Base-by-base conservation (phyloP, 2,797 vertebrate species). In the Rhadinocentrus ornatus region DNA sequence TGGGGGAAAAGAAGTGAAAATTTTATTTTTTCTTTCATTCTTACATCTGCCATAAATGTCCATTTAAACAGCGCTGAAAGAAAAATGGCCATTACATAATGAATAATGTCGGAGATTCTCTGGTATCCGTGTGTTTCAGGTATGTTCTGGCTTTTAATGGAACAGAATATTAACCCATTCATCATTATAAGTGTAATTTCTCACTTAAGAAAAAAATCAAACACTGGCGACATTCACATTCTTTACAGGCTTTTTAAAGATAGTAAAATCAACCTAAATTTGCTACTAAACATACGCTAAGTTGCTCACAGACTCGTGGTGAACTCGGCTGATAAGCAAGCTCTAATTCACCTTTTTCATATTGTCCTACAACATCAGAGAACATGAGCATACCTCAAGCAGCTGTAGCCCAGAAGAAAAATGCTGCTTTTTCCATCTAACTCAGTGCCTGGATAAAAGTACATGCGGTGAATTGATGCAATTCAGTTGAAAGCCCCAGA, bases 11-110 rank as follows among this genome's bases (percentile, higher is more conserved):
- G 44, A 69, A 50, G 4, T n/a, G 20, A 31, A 22, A 2, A 68
- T 62, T 57, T 39, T 64, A 26, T 3, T 16, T 34, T 39, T 61
- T 66, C 16, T 39, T 75, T 66, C 35, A 53, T 24, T 26, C 22
- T 2, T 15, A 41, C 46, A 66, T 46, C 35, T 52, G 24, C 15
- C 24, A 57, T 78, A 2, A 52, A 18, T 68, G 31, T 57, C n/a
- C 48, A 13, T 72, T 71, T 63, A 62, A 59, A 56, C 18, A 24
- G n/a, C 13, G 54, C 2, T 8, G 2, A 1, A 9, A 52, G 26
- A 57, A 27, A 48, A 34, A 37, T 12, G 60, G 35, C 59, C 52
- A 66, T 52, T 37, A 3, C 37, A 27, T 10, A 4, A 62, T 64
- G 26, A 48, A 60, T 66, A 15, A 41, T 41, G 39, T 41, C 39